Base-by-base conservation (phyloP, 2,888 invertebrate genomes). In the Liodrosophila aerea region DNA sequence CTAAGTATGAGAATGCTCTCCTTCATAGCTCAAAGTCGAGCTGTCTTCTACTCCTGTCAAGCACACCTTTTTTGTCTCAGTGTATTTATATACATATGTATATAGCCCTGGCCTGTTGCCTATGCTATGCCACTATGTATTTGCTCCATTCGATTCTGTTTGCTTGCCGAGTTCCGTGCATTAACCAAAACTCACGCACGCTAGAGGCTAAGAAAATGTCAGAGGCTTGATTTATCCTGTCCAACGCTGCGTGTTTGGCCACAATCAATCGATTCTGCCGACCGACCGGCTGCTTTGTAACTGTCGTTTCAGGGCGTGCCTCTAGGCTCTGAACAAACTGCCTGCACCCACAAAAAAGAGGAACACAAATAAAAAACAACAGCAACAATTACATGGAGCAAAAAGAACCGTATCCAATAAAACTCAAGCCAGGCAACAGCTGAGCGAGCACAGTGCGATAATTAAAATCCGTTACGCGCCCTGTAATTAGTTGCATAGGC, bases 191-290 rank as follows among this genome's bases (percentile, higher is more conserved):
- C 66, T 85, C 85, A 85, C 78, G 81, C 78, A 78, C 78, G 85
- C 84, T 54, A 64, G 51, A 39, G 59, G 72, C 61, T 49, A 62
- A 67, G 61, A 73, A 85, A 85, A 80, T 85, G 85, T 80, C 78
- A 80, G 78, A 18, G 64, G 76, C 84, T 80, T 80, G 85, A 80
- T 80, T 80, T 85, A 82, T 82, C 86, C 81, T 86, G 81, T 86
- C 85, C 82, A 75, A 77, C 69, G 64, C 78, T 82, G 86, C 81
- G 81, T 82, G 81, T 77, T 85, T 78, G 80, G 86, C 83, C 86
- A 82, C 81, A 82, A 82, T 82, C 81, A 82, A 82, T 82, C 85
- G 81, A 82, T 82, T 83, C 51, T 57, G 57, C 66, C 80, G 56
- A 63, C 57, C 53, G 57, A 62, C 53, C 53, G 76, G 80, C 74